Evolutionary conservation across 2,888 invertebrate species (phyloP).

Genomic region (Colostygia pectinataria): DNA sequence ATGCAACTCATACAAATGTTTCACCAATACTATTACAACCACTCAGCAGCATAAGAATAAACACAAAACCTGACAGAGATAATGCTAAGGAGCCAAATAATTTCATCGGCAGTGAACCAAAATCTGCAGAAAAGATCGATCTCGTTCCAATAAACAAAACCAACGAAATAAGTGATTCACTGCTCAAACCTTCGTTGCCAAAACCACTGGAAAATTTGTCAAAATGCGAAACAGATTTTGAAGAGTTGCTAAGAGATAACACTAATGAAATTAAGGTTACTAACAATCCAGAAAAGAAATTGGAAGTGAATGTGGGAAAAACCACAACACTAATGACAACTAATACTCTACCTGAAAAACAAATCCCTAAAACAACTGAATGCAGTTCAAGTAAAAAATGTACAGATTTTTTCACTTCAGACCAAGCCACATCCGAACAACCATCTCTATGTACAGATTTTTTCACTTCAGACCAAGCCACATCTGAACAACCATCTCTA

Average conservation of each 20-base stretch:
- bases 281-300: slow-evolving; percentile 69
- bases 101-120: slow-evolving; percentile 27
- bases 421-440: slow-evolving; percentile 1
- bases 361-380: slow-evolving; percentile 27
- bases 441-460: slow-evolving; percentile 18
- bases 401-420: slow-evolving; percentile 3
- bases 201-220: slow-evolving; percentile 41
- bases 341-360: slow-evolving; percentile 35
- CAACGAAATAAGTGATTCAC: slow-evolving; percentile 44
- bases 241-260: slow-evolving; percentile 76
- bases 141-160: slow-evolving; percentile 30
- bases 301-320: slow-evolving; percentile 71
- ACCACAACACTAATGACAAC: slow-evolving; percentile 53
- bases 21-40: slow-evolving; percentile 69
- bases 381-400: slow-evolving; percentile 33
- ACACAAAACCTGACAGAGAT: slow-evolving; percentile 54
- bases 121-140: slow-evolving; percentile 36
- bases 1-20: slow-evolving; percentile 60
- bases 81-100: slow-evolving; percentile 21
- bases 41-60: slow-evolving; percentile 51
- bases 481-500: not conserved
- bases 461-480: not conserved
- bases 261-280: slow-evolving; percentile 77
- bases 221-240: slow-evolving; percentile 78
- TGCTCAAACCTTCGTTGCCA: slow-evolving; percentile 30